A percentile compares a stretch with the other conserved stretches of the same genome.
Evolutionary conservation across 2,113 vertebrate genomes (phyloP).

Genomic region (Oryzias melastigma): DNA sequence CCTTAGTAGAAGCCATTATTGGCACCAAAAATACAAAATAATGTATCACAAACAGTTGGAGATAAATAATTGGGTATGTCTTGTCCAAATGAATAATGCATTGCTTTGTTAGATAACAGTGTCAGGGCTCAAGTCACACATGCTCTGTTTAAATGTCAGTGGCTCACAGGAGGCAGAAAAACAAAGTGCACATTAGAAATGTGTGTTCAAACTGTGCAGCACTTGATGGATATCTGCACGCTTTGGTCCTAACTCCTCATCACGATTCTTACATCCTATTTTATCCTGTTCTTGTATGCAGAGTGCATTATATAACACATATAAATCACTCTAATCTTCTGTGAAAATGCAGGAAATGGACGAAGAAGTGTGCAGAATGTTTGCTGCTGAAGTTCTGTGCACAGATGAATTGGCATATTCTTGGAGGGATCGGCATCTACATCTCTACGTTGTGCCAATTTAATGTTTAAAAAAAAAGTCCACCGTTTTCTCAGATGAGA

Average conservation of each 20-base stretch:
- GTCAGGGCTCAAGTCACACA: constrained; percentile 28
- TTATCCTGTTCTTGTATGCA: constrained; percentile 24
- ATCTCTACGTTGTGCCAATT: constrained; percentile 35
- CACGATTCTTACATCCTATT: constrained; percentile 19
- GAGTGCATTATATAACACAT: constrained; percentile 53
- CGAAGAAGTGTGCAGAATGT: background rate
- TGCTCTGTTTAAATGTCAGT: constrained; percentile 19
- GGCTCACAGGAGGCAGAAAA: constrained; percentile 23
- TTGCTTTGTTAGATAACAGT: constrained; percentile 36
- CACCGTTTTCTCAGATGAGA: constrained; percentile 39
- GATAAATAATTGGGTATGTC: constrained; percentile 9
- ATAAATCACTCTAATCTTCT: constrained; percentile 43
- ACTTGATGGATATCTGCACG: background rate
- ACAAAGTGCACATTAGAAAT: constrained; percentile 13
- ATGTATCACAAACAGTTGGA: background rate
- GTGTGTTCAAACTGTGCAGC: background rate
- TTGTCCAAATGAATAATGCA: constrained; percentile 48
- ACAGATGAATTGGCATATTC: no score
- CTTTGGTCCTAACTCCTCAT: background rate
- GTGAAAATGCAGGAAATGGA: constrained; percentile 5
- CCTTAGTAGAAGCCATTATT: background rate
- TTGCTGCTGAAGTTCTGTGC: background rate
- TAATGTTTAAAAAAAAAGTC: constrained; percentile 47
- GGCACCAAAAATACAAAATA: background rate
- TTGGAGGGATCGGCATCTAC: background rate